Evolutionary conservation across 2,888 invertebrate species (phyloP).

Genomic region (Agrotis segetum): DNA sequence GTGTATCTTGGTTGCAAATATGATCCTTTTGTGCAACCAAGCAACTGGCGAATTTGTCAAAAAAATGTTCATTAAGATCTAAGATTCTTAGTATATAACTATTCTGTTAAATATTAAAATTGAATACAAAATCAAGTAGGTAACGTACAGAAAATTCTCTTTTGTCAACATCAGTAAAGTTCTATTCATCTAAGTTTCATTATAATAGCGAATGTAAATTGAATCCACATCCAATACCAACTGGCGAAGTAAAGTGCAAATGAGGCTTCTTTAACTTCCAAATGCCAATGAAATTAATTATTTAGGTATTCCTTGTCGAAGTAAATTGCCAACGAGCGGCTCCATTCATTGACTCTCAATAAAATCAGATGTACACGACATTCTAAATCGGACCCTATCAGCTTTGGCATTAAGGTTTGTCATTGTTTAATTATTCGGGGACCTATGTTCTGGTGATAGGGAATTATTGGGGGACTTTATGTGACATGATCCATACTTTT

Average conservation of each 20-base stretch:
- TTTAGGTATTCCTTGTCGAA: constrained; percentile 71
- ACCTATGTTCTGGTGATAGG: constrained; percentile 56
- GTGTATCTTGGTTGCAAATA: too few species aligned
- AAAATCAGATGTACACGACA: constrained; percentile 58
- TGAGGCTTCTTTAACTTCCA: constrained; percentile 70
- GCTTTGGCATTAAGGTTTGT: constrained; percentile 23
- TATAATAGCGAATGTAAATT: constrained; percentile 58
- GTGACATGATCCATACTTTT: constrained; percentile 44
- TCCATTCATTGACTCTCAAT: constrained; percentile 66
- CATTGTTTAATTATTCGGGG: constrained; percentile 48
- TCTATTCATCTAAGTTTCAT: constrained; percentile 36
- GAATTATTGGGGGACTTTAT: constrained; percentile 46
- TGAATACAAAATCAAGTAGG: not conserved
- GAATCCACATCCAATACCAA: constrained; percentile 53
- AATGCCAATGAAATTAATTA: constrained; percentile 75
- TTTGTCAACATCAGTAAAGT: constrained; percentile 8
- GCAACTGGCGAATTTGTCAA: too few species aligned
- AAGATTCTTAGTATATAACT: too few species aligned
- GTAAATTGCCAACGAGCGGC: constrained; percentile 67
- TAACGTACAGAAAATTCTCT: not conserved
- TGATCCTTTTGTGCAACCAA: too few species aligned
- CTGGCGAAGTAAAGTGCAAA: constrained; percentile 69
- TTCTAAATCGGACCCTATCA: constrained; percentile 46
- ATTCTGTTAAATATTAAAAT: not conserved
- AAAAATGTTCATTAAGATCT: too few species aligned